Conservation (phyloP, 2,113 vertebrate genomes). For the Aramus guarauna region DNA sequence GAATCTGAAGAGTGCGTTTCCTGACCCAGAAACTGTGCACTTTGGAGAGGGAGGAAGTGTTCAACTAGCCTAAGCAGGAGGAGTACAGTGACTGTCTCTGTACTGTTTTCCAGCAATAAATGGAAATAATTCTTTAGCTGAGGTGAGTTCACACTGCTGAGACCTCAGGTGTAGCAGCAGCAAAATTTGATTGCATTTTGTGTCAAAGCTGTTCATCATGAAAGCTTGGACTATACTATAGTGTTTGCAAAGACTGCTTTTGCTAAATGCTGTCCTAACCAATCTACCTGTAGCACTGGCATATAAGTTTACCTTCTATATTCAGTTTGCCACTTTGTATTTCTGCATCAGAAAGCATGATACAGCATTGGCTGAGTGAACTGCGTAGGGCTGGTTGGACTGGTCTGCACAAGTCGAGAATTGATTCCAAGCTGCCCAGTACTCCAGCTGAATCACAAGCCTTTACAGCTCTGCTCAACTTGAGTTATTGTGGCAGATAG, state of each 20-base stretch:
- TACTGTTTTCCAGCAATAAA: not conserved
- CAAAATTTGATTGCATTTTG: not conserved
- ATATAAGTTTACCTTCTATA: not conserved
- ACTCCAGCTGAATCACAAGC: not conserved
- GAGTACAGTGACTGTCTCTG: not conserved
- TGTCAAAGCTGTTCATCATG: not conserved
- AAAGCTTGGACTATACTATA: not conserved
- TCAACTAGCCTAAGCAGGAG: not conserved
- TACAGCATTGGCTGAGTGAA: not conserved
- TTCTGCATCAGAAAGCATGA: not conserved
- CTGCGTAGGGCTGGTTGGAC: not conserved
- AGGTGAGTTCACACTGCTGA: not conserved
- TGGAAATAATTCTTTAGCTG: not conserved
- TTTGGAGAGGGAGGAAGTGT: not conserved
- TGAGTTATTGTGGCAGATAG: not conserved
- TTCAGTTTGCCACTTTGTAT: not conserved
- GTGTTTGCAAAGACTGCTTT: not conserved
- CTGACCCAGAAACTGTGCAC: not conserved
- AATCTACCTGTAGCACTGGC: not conserved
- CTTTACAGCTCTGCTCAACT: not conserved
- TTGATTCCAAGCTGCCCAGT: not conserved
- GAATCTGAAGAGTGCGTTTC: slow-evolving; percentile 13
- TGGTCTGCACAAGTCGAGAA: not conserved
- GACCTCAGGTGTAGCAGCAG: not conserved
- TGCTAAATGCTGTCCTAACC: not conserved